Evolutionary conservation across 2,797 vertebrate genomes (phyloP), one percentile per base, ranked within the genome.

Genomic region (Adrianichthys oophorus): DNA sequence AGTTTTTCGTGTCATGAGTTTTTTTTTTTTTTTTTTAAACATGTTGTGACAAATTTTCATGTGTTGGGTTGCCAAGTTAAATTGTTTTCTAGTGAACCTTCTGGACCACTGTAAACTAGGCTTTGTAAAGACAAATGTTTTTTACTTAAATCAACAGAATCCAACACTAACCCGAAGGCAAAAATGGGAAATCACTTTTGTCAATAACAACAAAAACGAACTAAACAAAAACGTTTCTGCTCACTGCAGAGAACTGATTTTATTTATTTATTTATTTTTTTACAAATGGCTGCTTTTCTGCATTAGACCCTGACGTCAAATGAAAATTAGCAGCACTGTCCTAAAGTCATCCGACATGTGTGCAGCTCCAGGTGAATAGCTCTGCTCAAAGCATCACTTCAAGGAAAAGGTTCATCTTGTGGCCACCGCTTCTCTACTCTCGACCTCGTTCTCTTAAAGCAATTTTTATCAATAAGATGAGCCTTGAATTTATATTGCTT

Each of bases 371-470:
- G 73, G 70, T 67, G 2, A 51, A 50, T 0, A 10, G 29, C 24
- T 43, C 41, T 23, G 58, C 56, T 59, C 45, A 15, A 48, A 63
- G 79, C 73, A 69, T 73, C 65, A 78, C 48, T 4, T 15, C 13
- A 21, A 75, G 75, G 78, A 80, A 78, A 79, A 75, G 48, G 81
- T 79, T 86, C 72, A 80, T 53, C 72, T 71, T 0, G 0, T 43
- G 81, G 78, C 56, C 49, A 8, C 24, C 44, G 41, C 58, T 59
- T 62, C 41, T 41, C 23, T 15, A 18, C 44, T 65, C 49, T 48
- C 1, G 29, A 46, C 44, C 74, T 63, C 45, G 55, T 45, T 57
- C 41, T 57, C n/a, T 19, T 24, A 10, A 65, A 66, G 46, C 55
- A 19, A 42, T 67, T 74, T 74, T 75, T 75, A 83, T 74, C 60